These are phyloP conservation scores for Theretra japonica DNA, from an alignment of 2,888 invertebrate genomes.

Conservation along the genomic window DNA sequence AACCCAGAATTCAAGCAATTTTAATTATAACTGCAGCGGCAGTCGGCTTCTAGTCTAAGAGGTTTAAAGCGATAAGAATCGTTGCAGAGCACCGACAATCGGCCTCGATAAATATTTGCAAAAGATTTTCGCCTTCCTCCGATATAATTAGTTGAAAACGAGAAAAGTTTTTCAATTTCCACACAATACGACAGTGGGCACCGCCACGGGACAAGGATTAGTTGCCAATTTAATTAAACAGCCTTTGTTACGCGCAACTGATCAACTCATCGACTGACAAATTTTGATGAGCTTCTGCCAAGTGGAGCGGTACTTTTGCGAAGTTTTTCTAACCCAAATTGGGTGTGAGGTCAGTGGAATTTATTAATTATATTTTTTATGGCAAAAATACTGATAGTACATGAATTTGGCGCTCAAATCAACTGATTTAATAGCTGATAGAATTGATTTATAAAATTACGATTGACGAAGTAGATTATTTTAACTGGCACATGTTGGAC, in stretches of 20 bases:
- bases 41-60: neutral
- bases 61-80: constrained; percentile 35
- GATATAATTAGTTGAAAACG: constrained; percentile 75
- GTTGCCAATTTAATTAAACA: constrained; percentile 68
- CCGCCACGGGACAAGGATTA: constrained; percentile 53
- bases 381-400: neutral
- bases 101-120: constrained; percentile 73
- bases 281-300: constrained; percentile 29
- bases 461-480: no score
- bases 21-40: neutral
- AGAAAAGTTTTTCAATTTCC: constrained; percentile 81
- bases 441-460: no score
- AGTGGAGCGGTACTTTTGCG: neutral
- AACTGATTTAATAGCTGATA: no score
- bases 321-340: constrained; percentile 1
- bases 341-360: neutral
- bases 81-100: constrained; percentile 45
- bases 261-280: constrained; percentile 41
- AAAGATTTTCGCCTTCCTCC: constrained; percentile 69
- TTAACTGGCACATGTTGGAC: no score
- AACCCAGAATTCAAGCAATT: neutral
- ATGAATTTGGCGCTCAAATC: neutral
- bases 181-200: constrained; percentile 65
- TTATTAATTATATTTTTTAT: neutral
- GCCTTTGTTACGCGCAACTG: constrained; percentile 49